Base-by-base conservation (phyloP, 2,888 invertebrate genomes). In the Perdita meconis region DNA sequence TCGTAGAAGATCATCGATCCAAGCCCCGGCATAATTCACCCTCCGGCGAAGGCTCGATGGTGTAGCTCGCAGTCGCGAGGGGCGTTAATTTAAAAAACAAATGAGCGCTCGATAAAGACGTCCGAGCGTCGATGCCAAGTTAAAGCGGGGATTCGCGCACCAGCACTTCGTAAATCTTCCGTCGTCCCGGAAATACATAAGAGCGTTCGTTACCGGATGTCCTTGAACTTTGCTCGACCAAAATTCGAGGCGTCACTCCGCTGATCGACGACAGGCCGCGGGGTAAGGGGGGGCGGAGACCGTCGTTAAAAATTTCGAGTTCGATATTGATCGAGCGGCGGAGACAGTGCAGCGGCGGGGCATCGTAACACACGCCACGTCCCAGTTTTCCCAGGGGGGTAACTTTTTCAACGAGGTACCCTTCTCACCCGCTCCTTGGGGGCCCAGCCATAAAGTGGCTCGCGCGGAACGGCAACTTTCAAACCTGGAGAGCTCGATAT, bases 391-490 rank as follows among this genome's bases (percentile, higher is more conserved):
- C 4, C 13, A 10, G 0, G 0, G 6, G n/a, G 12, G 13, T 8
- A 75, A 76, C 51, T 75, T 70, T 61, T 66, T 63, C 59, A 36
- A 74, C 65, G 74, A 69, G 51, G n/a, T 61, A 51, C 55, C 44
- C 24, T 63, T 44, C 44, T 47, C 53, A 3, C 42, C 13, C 13
- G 5, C 24, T n/a, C 30, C n/a, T 22, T 5, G 13, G 51, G n/a
- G 34, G 22, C 13, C 19, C 1, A 0, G 12, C 0, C 10, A 12
- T 22, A 12, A 30, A 55, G 57, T 22, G 38, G 12, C 55, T 53
- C 24, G 19, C 5, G 13, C 16, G 22, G 24, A 12, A 65, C 30
- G 63, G 47, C 10, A 65, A 64, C 63, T 67, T 64, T 42, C 40
- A 38, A 19, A 30, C 34, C 38, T 44, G 40, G 47, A 59, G 60